Base-by-base conservation (phyloP, 1,140 invertebrate species). In the Monochamus saltuarius region DNA sequence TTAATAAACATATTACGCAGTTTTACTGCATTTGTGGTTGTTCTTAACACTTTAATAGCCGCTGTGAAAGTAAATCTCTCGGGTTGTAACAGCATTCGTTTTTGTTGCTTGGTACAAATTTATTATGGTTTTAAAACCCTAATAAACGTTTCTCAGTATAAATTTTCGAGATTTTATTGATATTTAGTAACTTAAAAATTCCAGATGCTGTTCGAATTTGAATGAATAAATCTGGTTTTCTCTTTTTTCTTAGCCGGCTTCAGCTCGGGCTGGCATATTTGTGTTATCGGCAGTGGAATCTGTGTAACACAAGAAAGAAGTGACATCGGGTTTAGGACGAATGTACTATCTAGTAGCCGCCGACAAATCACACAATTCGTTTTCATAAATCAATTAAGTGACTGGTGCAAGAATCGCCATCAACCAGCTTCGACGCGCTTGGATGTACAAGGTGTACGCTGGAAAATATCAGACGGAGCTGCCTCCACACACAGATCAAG, bases 281-380 rank as follows among this genome's bases (percentile, higher is more conserved):
- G 54, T 56, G 22, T 56, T 56, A 56, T 56, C 54, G 54, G 17
- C n/a, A 36, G 29, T 46, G 42, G 19, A 46, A 56, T 56, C 54
- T 56, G 42, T 45, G 54, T 54, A 54, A 38, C 38, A 45, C 17
- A 56, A 56, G 54, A 56, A 54, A 42, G 51, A 58, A 59, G 45
- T 65, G 52, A 53, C 59, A 56, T 62, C 59, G 29, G 40, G 22
- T 56, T 47, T 51, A 67, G 58, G 62, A 72, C 64, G 56, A 69
- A 70, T 68, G 68, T 62, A 72, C 64, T 72, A 51, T 52, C 58
- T 61, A 58, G 39, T 50, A 59, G 13, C 45, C 61, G 59, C 51
- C 72, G 72, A 73, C 70, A 72, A 73, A 72, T 73, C 70, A 72
- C 66, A 69, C 65, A 68, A 68, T 71, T 68, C 70, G 43, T 56